A percentile compares a stretch with the other conserved stretches of the same genome.
Evolutionary conservation across 2,797 vertebrate genomes (phyloP).

Genomic region (Phylloscopus collybita): DNA sequence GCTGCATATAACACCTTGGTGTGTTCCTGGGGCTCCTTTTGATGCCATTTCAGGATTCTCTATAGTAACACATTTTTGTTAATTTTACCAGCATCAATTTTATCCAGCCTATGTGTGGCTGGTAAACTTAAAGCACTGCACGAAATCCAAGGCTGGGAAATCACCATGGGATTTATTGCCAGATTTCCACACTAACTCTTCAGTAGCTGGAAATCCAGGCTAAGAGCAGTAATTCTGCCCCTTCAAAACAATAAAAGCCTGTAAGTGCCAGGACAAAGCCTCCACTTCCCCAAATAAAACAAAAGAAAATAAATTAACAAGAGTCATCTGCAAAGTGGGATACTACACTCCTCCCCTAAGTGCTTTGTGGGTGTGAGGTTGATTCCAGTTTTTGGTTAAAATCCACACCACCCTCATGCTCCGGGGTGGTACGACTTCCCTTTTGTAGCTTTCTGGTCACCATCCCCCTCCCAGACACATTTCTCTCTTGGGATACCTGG

Average conservation of each 20-base stretch:
- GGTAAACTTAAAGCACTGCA: background rate
- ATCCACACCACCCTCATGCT: background rate
- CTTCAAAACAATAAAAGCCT: constrained; percentile 23
- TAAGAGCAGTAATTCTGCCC: background rate
- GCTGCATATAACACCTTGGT: background rate
- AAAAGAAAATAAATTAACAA: background rate
- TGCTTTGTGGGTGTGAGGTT: background rate
- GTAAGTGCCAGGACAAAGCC: constrained; percentile 27
- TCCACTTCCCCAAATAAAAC: constrained; percentile 31
- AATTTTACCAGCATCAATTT: background rate
- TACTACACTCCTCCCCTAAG: background rate
- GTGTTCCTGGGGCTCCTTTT: background rate
- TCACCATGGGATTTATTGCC: background rate
- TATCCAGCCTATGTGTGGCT: background rate
- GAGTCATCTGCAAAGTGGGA: background rate
- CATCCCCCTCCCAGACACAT: background rate
- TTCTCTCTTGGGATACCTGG: background rate
- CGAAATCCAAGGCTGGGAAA: background rate
- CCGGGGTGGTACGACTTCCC: background rate
- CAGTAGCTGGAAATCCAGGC: background rate
- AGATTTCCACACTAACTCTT: background rate
- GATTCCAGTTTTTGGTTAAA: background rate
- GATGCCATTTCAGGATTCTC: background rate
- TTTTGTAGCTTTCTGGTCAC: background rate
- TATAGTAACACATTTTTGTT: background rate